Base-by-base conservation (phyloP, 2,113 vertebrate genomes). In the Salvelinus alpinus region DNA sequence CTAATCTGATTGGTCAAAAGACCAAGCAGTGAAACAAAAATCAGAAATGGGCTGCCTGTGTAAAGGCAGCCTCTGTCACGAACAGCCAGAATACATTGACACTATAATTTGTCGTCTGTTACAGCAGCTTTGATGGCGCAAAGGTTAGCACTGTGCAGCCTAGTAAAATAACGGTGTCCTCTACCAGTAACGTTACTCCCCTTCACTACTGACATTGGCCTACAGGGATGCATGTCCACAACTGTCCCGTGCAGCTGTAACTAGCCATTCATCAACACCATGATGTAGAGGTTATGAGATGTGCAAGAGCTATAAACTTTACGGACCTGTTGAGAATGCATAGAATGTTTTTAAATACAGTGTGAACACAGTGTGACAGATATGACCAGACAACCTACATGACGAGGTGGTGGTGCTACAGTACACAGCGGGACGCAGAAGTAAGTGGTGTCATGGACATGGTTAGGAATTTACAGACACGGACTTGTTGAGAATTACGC, bases 201-300 rank as follows among this genome's bases (percentile, higher is more conserved):
- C 51, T 14, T 54, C 16, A 16, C 16, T 18, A 54, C 51, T 54
- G 51, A 71, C n/a, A 47, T 25, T 64, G 18, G 14, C 66, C n/a
- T 27, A 80, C 69, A 76, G 25, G 72, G 75, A 82, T 73, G 34
- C 47, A 72, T 47, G 54, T 71, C 24, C 27, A 70, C 27, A 73
- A 65, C 65, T 73, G 59, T 27, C 73, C 66, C n/a, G n/a, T 70
- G 27, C 86, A 88, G 84, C 80, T 87, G 86, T 74, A 83, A 51
- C 24, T 3, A 69, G 51, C 59, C 25, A 54, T 77, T 76, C 59
- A 67, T 84, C 77, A 83, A 31, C n/a, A 66, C 38, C 34, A 22
- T 68, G 72, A 70, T 68, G 22, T 11, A 74, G 47, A 51, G 25
- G 77, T 72, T 78, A 29, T 29, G 74, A 88, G 86, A 88, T 83